A percentile compares a stretch with the other conserved stretches of the same genome.
These are phyloP conservation scores for Montifringilla adamsi DNA, from an alignment of 2,113 vertebrate genomes.

Conservation along the genomic window DNA sequence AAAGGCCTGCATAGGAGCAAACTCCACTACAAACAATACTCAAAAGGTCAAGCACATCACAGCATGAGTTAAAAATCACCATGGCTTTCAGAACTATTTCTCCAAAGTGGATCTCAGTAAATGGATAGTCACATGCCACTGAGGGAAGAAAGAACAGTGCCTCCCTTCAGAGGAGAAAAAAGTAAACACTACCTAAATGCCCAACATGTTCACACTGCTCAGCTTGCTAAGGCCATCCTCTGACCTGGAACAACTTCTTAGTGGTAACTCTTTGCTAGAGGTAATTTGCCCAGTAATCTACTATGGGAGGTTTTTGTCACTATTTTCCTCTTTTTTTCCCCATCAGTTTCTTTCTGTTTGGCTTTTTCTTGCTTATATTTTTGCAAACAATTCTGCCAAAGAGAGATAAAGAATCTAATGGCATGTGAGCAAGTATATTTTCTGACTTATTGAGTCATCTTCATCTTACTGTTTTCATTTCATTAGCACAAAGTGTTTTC, in stretches of 20 bases:
- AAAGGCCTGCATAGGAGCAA: background rate
- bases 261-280: background rate
- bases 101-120: background rate
- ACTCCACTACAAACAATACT: background rate
- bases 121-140: background rate
- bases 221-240: background rate
- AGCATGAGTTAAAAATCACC: background rate
- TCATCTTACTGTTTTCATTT: background rate
- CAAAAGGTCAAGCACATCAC: background rate
- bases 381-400: background rate
- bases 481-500: background rate
- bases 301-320: background rate
- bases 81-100: background rate
- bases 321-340: background rate
- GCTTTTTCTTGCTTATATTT: background rate
- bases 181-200: accelerated
- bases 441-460: background rate
- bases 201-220: background rate
- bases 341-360: background rate
- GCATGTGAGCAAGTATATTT: background rate
- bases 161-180: background rate
- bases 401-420: background rate
- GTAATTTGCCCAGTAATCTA: background rate
- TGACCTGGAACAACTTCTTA: background rate
- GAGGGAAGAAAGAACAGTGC: background rate